Conservation (phyloP, 2,113 vertebrate species). For the Dasyprocta punctata region DNA sequence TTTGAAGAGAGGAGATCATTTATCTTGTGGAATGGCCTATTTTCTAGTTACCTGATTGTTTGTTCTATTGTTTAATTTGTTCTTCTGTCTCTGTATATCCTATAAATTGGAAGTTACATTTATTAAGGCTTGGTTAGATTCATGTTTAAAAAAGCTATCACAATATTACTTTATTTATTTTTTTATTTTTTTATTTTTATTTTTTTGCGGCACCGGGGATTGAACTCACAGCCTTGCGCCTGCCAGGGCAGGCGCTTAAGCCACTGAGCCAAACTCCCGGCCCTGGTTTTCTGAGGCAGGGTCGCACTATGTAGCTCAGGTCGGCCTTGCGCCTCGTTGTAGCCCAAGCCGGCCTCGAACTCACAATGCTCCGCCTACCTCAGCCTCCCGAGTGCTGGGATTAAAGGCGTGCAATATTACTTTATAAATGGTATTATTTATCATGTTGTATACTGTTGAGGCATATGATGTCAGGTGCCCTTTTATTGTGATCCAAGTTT, state of each 20-base stretch:
- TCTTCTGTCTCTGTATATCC: background rate
- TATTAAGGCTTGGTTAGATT: slow-evolving; percentile 36
- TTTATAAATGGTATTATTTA: background rate
- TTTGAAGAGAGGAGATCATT: slow-evolving; percentile 39
- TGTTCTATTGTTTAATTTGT: slow-evolving; percentile 46
- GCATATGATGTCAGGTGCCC: background rate
- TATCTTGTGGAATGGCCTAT: slow-evolving; percentile 33
- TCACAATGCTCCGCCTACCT: too few relatives aligned
- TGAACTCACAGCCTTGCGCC: too few relatives aligned
- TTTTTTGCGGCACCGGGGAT: too few relatives aligned
- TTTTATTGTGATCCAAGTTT: background rate
- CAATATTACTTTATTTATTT: background rate
- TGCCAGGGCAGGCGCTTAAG: too few relatives aligned
- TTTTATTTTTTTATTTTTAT: too few relatives aligned
- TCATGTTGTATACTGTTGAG: background rate
- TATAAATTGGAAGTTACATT: slow-evolving; percentile 42
- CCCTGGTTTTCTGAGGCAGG: too few relatives aligned
- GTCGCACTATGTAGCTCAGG: too few relatives aligned
- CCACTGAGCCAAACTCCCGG: too few relatives aligned
- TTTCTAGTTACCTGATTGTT: slow-evolving; percentile 38
- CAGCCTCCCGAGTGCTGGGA: too few relatives aligned
- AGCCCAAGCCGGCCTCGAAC: too few relatives aligned
- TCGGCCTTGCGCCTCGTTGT: too few relatives aligned
- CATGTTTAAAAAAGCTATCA: slow-evolving; percentile 27
- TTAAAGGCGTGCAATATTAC: too few relatives aligned